Conservation (phyloP, 2,797 vertebrate species). For the Rallus crepitans region DNA sequence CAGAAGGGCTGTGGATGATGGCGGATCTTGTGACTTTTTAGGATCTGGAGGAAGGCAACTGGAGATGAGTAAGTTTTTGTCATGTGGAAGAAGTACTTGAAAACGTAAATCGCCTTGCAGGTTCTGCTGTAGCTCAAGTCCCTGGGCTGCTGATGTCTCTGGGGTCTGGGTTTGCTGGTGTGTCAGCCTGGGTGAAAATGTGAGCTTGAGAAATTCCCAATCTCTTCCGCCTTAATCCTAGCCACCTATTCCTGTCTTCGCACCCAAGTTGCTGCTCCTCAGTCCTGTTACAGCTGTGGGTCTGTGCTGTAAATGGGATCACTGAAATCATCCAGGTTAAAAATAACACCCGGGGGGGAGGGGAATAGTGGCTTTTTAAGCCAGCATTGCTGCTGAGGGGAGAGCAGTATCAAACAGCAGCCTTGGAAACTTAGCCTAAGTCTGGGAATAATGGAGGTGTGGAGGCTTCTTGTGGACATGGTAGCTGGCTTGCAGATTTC, state of each 20-base stretch:
- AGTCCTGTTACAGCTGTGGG: constrained; percentile 29
- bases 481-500: not conserved
- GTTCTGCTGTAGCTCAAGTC: not conserved
- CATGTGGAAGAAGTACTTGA: not conserved
- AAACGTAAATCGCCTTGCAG: not conserved
- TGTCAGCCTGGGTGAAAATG: not conserved
- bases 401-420: not conserved
- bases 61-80: constrained; percentile 35
- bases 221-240: not conserved
- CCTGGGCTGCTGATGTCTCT: not conserved
- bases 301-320: constrained; percentile 64
- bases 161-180: rapidly evolving
- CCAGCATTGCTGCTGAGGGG: not conserved
- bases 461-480: not conserved
- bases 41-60: constrained; percentile 17
- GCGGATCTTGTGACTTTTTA: constrained; percentile 61
- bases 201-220: not conserved
- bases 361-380: constrained; percentile 21
- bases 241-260: not conserved
- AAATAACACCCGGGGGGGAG: constrained; percentile 59
- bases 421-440: not conserved
- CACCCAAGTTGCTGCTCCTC: not conserved
- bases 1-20: constrained; percentile 1
- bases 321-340: constrained; percentile 60
- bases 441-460: not conserved